phyloP scores from a whole-genome alignment of 2,797 vertebrate species.

The Malurus splendens region DNA sequence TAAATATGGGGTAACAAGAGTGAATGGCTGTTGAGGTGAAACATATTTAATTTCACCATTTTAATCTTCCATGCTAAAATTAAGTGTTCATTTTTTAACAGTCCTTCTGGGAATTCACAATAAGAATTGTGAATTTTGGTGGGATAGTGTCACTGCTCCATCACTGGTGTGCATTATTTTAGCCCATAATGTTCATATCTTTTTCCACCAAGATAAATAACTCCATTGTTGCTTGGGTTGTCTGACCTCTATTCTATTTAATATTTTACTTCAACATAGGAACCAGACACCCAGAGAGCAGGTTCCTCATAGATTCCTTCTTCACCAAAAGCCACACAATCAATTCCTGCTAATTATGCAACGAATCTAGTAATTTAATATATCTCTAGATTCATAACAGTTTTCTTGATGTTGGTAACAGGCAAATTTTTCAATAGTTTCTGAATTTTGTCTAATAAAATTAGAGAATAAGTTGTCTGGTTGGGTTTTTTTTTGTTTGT shows the following conservation, averaged over 20 bases:
- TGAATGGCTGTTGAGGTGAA: neutral
- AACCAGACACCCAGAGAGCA: neutral
- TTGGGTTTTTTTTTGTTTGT: neutral
- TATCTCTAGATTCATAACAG: neutral
- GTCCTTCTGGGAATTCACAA: neutral
- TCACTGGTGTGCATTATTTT: neutral
- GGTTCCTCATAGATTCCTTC: neutral
- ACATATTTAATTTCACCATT: neutral
- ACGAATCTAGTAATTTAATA: neutral
- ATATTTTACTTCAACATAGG: neutral
- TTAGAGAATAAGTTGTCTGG: neutral
- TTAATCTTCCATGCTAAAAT: neutral
- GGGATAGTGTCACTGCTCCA: neutral
- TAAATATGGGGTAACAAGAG: neutral
- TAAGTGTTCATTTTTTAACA: neutral
- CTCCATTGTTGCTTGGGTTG: neutral
- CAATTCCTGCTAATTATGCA: neutral
- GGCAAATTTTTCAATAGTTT: neutral
- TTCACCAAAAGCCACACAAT: neutral
- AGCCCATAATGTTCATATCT: neutral
- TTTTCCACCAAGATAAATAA: neutral
- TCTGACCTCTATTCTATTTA: neutral
- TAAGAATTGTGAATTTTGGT: neutral
- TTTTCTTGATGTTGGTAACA: neutral
- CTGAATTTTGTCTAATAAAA: neutral